Conservation (phyloP, 2,888 invertebrate species). For the Papilio protenor region DNA sequence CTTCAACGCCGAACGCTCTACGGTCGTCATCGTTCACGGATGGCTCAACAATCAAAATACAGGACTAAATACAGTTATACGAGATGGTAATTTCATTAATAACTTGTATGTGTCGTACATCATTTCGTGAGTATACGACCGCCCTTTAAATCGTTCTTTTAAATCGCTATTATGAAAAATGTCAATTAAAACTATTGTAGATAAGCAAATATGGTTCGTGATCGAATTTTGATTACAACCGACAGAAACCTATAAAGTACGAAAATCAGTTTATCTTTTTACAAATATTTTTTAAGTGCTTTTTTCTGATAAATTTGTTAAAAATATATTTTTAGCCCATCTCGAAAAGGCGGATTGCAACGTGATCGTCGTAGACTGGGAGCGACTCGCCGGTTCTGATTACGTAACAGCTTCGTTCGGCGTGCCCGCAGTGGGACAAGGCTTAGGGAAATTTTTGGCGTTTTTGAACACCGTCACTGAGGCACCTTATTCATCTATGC, state of each 20-base stretch:
- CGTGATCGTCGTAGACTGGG: constrained; percentile 69
- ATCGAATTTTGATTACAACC: too few species aligned
- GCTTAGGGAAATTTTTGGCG: constrained; percentile 65
- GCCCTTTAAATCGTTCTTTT: too few species aligned
- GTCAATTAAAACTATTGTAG: too few species aligned
- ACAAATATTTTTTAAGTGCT: too few species aligned
- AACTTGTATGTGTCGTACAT: too few species aligned
- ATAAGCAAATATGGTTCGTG: too few species aligned
- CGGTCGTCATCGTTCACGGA: constrained; percentile 64
- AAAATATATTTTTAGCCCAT: constrained; percentile 55
- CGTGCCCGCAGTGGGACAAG: constrained; percentile 58
- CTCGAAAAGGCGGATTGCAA: constrained; percentile 59
- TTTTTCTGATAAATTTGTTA: background rate
- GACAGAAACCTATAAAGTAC: too few species aligned
- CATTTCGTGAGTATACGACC: too few species aligned
- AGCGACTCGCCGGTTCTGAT: constrained; percentile 53
- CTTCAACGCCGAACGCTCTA: constrained; percentile 58
- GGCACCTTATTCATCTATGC: constrained; percentile 56
- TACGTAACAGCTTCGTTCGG: constrained; percentile 52
- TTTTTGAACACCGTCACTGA: constrained; percentile 59
- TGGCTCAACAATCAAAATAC: constrained; percentile 62
- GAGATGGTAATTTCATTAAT: constrained; percentile 53
- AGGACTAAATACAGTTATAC: constrained; percentile 58
- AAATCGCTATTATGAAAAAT: too few species aligned
- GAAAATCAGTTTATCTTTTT: too few species aligned